A percentile compares a stretch with the other conserved stretches of the same genome.
phyloP scores from a whole-genome alignment of 1,140 invertebrate genomes.

The Reticulitermes speratus region DNA sequence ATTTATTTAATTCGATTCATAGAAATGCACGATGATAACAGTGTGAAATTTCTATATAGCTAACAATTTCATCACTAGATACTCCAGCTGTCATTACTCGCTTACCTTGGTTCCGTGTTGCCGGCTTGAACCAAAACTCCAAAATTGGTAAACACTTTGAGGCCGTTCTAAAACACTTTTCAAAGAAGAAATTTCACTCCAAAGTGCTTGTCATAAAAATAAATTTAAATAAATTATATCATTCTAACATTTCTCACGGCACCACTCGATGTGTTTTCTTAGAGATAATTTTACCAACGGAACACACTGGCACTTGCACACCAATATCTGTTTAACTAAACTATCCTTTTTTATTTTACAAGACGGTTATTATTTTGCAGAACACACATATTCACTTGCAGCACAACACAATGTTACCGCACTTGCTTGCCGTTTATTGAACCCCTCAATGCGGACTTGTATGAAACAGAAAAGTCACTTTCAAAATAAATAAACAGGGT shows the following conservation, averaged over 20 bases:
- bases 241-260: not conserved
- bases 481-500: not conserved
- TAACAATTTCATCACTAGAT: too few species aligned
- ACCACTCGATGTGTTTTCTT: not conserved
- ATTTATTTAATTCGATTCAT: too few species aligned
- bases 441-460: not conserved
- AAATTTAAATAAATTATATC: not conserved
- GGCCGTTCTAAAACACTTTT: not conserved
- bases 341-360: not conserved
- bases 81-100: too few species aligned
- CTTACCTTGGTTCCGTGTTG: slow-evolving; percentile 13
- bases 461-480: not conserved
- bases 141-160: not conserved
- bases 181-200: not conserved
- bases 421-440: not conserved
- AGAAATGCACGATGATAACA: too few species aligned
- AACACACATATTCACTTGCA: not conserved
- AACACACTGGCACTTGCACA: not conserved
- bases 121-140: slow-evolving; percentile 1
- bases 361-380: not conserved
- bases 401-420: not conserved
- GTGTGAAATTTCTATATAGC: too few species aligned
- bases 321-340: not conserved
- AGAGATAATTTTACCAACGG: not conserved
- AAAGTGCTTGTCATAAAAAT: not conserved